Evolutionary conservation across 2,797 vertebrate genomes (phyloP), one percentile per base, ranked within the genome.

Genomic region (Eremophila alpestris): DNA sequence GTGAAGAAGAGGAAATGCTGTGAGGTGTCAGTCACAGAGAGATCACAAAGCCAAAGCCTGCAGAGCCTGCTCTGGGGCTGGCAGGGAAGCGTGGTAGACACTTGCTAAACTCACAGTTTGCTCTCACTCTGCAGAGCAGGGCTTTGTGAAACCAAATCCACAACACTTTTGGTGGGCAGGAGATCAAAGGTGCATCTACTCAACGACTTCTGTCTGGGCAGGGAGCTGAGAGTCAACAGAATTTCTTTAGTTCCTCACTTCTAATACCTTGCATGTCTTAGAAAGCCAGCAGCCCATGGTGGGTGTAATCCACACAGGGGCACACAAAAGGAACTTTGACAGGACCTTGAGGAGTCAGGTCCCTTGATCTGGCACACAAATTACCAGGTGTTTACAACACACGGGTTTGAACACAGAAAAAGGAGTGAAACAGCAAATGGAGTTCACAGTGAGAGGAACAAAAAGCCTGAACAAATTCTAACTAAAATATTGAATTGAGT

Each of bases 31-130:
- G 45, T 52, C 69, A 41, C 14, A 2, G 41, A 49, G 20, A 16
- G 22, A 75, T 65, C 52, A 12, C 80, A 21, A 26, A 41, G 65
- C 2, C 80, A 21, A 26, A 41, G 65, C 2, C 24, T 43, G 49
- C 70, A 30, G 62, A 89, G 62, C 34, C 73, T 29, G 7, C 5
- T 38, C 32, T 22, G 58, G n/a, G 65, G 20, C 83, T 51, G 29
- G 5, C 11, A 4, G 21, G 69, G 65, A 81, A 83, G 43, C 3
- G 1, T 7, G 12, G 45, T 14, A 68, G 62, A 65, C 88, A 86
- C 86, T 75, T 48, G 77, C 74, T 71, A 76, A 94, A 86, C 32
- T 92, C 77, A 32, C 93, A 87, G 86, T 93, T 94, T 82, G 70
- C 81, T 87, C 83, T 79, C 80, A 75, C 49, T n/a, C 80, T 40